Conservation (phyloP, 1,140 invertebrate species). For the Myzus persicae region DNA sequence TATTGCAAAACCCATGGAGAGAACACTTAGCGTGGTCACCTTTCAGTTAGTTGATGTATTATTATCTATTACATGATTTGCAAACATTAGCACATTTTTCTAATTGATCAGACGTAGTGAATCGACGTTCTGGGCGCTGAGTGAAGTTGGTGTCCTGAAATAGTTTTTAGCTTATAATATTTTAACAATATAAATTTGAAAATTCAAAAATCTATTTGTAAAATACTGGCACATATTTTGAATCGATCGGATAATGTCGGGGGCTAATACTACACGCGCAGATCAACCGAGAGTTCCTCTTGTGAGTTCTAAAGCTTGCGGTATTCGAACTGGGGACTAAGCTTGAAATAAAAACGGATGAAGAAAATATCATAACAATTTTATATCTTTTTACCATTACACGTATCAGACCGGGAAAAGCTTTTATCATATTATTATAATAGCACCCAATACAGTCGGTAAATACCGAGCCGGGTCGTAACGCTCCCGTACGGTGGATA, state of each 20-base stretch:
- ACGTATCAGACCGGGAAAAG: background rate
- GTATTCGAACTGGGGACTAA: background rate
- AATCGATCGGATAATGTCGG: too few relatives aligned
- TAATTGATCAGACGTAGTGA: too few relatives aligned
- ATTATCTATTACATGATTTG: too few relatives aligned
- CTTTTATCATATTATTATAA: background rate
- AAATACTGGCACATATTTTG: too few relatives aligned
- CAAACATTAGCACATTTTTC: background rate
- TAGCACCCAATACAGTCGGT: background rate
- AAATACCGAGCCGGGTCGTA: background rate
- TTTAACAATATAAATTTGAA: too few relatives aligned
- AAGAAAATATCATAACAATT: background rate
- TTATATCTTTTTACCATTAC: background rate
- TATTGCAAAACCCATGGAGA: background rate
- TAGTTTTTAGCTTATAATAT: too few relatives aligned
- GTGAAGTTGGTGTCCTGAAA: too few relatives aligned
- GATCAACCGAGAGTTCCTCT: too few relatives aligned
- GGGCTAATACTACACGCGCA: too few relatives aligned
- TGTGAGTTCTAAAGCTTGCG: too few relatives aligned
- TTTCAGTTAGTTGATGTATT: background rate
- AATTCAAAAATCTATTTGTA: too few relatives aligned
- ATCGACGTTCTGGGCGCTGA: too few relatives aligned
- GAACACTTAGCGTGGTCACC: background rate
- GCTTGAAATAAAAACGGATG: background rate
- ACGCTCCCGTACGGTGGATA: background rate